Conservation (phyloP, 2,888 invertebrate species). For the Parnassius mnemosyne region DNA sequence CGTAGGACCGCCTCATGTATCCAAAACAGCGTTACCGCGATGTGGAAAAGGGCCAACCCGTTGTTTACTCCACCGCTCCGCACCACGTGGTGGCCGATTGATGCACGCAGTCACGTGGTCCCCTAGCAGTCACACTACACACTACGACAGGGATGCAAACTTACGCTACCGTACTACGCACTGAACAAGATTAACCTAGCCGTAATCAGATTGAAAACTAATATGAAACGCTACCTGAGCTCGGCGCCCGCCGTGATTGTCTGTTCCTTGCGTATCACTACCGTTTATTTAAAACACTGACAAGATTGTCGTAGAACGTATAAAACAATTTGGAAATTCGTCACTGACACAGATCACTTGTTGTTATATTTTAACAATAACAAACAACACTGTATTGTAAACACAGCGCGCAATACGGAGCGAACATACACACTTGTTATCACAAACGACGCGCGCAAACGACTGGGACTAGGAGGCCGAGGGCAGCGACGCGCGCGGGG, state of each 20-base stretch:
- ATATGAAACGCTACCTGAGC: constrained; percentile 71
- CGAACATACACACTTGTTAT: constrained; percentile 49
- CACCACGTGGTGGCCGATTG: constrained; percentile 69
- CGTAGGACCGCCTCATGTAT: constrained; percentile 23
- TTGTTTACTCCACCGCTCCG: constrained; percentile 70
- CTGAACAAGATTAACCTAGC: constrained; percentile 49
- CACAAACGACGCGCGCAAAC: constrained; percentile 69
- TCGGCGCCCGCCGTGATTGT: constrained; percentile 71
- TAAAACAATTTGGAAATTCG: constrained; percentile 43
- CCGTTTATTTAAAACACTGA: constrained; percentile 38
- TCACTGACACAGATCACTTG: constrained; percentile 60
- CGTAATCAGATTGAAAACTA: constrained; percentile 67
- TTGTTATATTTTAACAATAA: constrained; percentile 53
- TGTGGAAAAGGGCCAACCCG: constrained; percentile 50
- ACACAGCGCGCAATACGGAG: constrained; percentile 64
- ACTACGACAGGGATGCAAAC: constrained; percentile 38
- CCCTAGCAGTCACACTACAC: constrained; percentile 51
- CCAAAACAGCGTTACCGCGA: constrained; percentile 39
- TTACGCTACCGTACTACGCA: constrained; percentile 34
- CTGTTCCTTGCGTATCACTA: constrained; percentile 56
- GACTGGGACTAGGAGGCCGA: constrained; percentile 45
- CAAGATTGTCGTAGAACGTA: constrained; percentile 36
- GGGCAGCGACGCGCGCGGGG: constrained; percentile 47
- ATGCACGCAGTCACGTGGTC: constrained; percentile 67
- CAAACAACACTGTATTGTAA: constrained; percentile 70